A percentile compares a stretch with the other conserved stretches of the same genome.
Conservation (phyloP, 2,888 invertebrate species). For the Timandra comae region DNA sequence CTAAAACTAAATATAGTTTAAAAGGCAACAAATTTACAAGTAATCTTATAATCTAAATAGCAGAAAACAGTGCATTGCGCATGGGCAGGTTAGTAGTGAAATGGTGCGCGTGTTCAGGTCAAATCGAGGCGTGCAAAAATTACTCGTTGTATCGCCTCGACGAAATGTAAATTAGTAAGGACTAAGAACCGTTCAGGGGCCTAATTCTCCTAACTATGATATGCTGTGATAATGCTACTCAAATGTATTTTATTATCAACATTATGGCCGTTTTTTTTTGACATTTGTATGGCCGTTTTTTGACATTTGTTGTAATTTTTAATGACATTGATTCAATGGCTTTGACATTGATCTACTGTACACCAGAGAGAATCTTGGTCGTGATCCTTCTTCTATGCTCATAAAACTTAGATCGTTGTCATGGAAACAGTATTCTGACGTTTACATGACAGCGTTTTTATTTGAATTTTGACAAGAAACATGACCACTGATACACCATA, state of each 20-base stretch:
- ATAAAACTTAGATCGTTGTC: too few relatives aligned
- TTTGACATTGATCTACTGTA: too few relatives aligned
- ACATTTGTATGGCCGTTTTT: neutral
- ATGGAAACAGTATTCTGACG: too few relatives aligned
- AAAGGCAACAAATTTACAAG: too few relatives aligned
- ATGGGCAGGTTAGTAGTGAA: constrained; percentile 15
- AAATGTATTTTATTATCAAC: too few relatives aligned
- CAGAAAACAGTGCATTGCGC: constrained; percentile 17
- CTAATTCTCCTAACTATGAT: constrained; percentile 14
- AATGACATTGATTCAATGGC: neutral
- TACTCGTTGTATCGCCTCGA: constrained; percentile 39
- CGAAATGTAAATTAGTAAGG: constrained; percentile 47
- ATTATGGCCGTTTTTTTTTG: too few relatives aligned
- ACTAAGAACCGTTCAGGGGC: constrained; percentile 35
- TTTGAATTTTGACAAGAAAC: too few relatives aligned
- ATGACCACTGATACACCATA: too few relatives aligned
- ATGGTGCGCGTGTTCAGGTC: constrained; percentile 32
- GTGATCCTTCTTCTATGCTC: too few relatives aligned
- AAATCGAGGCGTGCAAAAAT: constrained; percentile 40
- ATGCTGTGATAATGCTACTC: neutral
- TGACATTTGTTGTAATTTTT: constrained; percentile 1
- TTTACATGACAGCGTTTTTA: too few relatives aligned
- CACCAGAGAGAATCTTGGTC: too few relatives aligned
- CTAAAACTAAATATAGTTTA: too few relatives aligned
- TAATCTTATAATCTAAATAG: constrained; percentile 17